phyloP scores from a whole-genome alignment of 2,797 vertebrate species.

The Molothrus ater region DNA sequence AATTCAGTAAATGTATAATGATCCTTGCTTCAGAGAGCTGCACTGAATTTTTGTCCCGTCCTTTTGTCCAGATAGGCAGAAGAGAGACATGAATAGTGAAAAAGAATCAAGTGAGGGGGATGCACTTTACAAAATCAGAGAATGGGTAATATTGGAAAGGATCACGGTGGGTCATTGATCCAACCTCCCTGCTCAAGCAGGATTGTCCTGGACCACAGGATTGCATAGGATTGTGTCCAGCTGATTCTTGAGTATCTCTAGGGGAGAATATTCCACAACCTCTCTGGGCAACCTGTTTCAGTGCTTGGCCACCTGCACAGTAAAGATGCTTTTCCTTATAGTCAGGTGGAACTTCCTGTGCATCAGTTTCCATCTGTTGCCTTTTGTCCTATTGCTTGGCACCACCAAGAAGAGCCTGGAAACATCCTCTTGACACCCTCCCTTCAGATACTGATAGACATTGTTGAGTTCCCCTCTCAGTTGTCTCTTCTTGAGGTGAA shows the following conservation, averaged over 20 bases:
- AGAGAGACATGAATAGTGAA: background rate
- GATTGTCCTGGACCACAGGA: background rate
- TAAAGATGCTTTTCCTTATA: background rate
- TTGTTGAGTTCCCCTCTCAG: background rate
- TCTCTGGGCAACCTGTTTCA: background rate
- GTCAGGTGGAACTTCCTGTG: background rate
- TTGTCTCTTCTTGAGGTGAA: background rate
- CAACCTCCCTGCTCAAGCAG: background rate
- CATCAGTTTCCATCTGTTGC: background rate
- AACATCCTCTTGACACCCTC: background rate
- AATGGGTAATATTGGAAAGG: background rate
- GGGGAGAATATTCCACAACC: background rate
- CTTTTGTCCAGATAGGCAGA: background rate
- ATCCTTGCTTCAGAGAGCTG: background rate
- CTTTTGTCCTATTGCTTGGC: background rate
- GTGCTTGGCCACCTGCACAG: background rate
- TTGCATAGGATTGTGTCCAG: background rate
- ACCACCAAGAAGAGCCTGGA: background rate
- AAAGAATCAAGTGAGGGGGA: background rate
- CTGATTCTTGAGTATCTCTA: background rate
- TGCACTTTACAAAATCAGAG: background rate
- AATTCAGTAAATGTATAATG: background rate
- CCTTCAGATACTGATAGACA: background rate
- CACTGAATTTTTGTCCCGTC: background rate
- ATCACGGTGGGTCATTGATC: background rate